Conservation (phyloP, 2,113 vertebrate species). For the Nothobranchius kuhntae region DNA sequence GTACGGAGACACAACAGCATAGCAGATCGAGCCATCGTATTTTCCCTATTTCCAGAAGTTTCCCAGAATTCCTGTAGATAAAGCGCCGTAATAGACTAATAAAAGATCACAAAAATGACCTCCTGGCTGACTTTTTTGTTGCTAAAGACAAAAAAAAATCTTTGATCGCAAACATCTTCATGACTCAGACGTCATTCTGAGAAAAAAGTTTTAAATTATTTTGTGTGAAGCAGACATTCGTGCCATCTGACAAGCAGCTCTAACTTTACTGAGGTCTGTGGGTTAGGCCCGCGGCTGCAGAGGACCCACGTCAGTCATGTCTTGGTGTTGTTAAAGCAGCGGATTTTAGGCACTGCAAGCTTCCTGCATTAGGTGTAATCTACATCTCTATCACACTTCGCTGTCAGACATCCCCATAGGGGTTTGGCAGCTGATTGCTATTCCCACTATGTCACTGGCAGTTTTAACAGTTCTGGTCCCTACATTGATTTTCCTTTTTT, state of each 20-base stretch:
- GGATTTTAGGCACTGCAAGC: neutral
- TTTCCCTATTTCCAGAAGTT: too few relatives aligned
- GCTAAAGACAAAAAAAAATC: neutral
- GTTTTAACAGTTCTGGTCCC: constrained; percentile 4
- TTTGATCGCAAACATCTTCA: neutral
- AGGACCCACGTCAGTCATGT: neutral
- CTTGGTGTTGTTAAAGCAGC: neutral
- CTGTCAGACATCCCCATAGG: constrained; percentile 8
- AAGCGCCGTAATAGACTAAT: neutral
- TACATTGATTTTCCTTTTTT: constrained; percentile 8
- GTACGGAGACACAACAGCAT: too few relatives aligned
- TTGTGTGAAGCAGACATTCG: neutral
- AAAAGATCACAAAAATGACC: neutral
- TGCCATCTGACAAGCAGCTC: neutral
- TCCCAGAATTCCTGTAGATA: too few relatives aligned
- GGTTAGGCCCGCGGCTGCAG: neutral
- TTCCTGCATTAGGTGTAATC: constrained; percentile 8
- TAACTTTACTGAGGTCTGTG: constrained; percentile 4
- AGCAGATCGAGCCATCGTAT: too few relatives aligned
- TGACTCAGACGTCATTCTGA: neutral
- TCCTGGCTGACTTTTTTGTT: too few relatives aligned
- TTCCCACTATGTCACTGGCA: neutral
- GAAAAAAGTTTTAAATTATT: neutral
- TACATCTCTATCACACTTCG: constrained; percentile 20
- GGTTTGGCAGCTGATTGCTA: neutral